A percentile compares a stretch with the other conserved stretches of the same genome.
Conservation (phyloP, 2,888 invertebrate genomes). For the Phaedon cochleariae region DNA sequence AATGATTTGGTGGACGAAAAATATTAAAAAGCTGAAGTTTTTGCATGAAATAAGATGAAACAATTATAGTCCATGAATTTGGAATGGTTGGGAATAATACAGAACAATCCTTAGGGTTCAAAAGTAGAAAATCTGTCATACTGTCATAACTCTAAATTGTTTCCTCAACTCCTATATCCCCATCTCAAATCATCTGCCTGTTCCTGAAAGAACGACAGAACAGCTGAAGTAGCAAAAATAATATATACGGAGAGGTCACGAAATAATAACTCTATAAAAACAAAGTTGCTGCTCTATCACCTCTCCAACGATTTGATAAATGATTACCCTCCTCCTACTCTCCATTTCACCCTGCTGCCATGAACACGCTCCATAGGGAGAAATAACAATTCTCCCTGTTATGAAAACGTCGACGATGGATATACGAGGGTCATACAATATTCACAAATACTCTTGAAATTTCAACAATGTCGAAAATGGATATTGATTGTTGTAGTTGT, state of each 20-base stretch:
- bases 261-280: background rate
- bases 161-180: background rate
- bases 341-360: background rate
- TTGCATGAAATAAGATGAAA: too few relatives aligned
- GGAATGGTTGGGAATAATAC: too few relatives aligned
- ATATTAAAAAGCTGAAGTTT: too few relatives aligned
- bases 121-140: too few relatives aligned
- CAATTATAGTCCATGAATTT: too few relatives aligned
- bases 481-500: too few relatives aligned
- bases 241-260: background rate
- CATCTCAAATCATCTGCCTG: background rate
- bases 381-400: background rate
- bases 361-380: background rate
- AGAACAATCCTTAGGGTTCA: too few relatives aligned
- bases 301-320: background rate
- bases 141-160: background rate
- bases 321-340: background rate
- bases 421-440: background rate
- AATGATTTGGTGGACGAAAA: too few relatives aligned
- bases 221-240: background rate
- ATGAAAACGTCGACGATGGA: background rate
- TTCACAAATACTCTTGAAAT: too few relatives aligned
- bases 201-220: background rate
- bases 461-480: too few relatives aligned
- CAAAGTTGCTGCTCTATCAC: background rate